Evolutionary conservation across 2,888 invertebrate genomes (phyloP).

Genomic region (Priocnemis perturbator): DNA sequence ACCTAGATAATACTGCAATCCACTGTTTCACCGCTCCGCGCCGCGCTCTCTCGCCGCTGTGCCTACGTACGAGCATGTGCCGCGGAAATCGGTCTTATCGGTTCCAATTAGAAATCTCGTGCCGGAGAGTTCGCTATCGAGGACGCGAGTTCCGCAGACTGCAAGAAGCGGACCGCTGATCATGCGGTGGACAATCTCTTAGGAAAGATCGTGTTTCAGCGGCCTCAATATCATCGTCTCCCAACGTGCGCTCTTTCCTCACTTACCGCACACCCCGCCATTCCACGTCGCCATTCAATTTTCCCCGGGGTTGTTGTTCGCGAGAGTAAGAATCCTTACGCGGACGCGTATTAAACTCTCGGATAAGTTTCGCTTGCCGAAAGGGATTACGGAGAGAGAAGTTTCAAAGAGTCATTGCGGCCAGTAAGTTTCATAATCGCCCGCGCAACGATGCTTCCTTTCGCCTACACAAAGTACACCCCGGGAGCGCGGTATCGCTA

Average conservation of each 20-base stretch:
- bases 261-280: neutral
- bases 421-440: no score
- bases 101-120: slow-evolving; percentile 49
- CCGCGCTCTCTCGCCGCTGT: no score
- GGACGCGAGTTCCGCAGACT: slow-evolving; percentile 31
- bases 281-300: neutral
- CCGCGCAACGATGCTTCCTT: no score
- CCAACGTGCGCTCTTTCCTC: neutral
- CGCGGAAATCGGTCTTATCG: slow-evolving; percentile 47
- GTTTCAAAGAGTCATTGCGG: no score
- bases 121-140: slow-evolving; percentile 27
- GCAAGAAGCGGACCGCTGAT: slow-evolving; percentile 31
- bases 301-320: neutral
- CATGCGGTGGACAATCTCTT: neutral
- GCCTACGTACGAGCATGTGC: neutral
- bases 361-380: no score
- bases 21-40: neutral
- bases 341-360: no score
- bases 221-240: neutral
- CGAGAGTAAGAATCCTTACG: no score
- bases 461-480: neutral
- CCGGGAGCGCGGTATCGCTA: neutral
- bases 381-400: no score
- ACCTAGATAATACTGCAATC: slow-evolving; percentile 30
- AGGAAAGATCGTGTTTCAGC: no score